Percentiles rank a stretch among this genome's conserved stretches.
Conservation (phyloP, 92 coral and sea anemone genomes). For the Nematostella vectensis region DNA sequence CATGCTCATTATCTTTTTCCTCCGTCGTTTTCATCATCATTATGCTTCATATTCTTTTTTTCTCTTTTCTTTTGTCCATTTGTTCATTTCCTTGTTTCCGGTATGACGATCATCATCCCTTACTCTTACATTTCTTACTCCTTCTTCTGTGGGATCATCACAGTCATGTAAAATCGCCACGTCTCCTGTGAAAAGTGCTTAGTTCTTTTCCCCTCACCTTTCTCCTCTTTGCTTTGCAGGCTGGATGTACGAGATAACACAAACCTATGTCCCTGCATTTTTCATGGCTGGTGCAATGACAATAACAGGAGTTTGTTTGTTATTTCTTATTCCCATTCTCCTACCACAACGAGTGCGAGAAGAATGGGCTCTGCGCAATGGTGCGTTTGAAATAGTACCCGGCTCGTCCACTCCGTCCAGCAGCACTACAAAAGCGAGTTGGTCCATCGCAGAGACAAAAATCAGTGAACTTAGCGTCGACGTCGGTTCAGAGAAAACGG, state of each 20-base stretch:
- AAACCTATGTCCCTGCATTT: constrained; percentile 65
- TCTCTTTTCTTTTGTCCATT: too few species aligned
- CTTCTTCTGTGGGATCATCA: too few species aligned
- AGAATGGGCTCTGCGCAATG: constrained; percentile 44
- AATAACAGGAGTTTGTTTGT: constrained; percentile 51
- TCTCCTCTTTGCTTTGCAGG: constrained; percentile 21
- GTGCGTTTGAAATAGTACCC: constrained; percentile 2
- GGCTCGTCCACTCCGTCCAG: constrained; percentile 24
- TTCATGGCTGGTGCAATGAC: constrained; percentile 82
- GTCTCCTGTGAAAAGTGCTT: too few species aligned
- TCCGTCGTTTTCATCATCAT: too few species aligned
- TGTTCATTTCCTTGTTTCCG: too few species aligned
- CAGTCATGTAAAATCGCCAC: too few species aligned
- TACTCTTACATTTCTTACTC: too few species aligned
- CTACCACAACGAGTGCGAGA: constrained; percentile 49
- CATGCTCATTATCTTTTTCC: too few species aligned
- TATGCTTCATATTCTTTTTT: too few species aligned
- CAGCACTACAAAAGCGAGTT: constrained; percentile 27
- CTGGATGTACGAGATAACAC: constrained; percentile 51
- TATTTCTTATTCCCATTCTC: constrained; percentile 57
- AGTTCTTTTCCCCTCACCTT: too few species aligned
- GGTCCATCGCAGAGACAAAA: constrained; percentile 20
- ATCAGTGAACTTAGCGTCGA: not conserved
- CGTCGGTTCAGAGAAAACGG: not conserved
- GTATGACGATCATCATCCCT: too few species aligned